Evolutionary conservation across 2,113 vertebrate species (phyloP).

Genomic region (Daphoenositta chrysoptera): DNA sequence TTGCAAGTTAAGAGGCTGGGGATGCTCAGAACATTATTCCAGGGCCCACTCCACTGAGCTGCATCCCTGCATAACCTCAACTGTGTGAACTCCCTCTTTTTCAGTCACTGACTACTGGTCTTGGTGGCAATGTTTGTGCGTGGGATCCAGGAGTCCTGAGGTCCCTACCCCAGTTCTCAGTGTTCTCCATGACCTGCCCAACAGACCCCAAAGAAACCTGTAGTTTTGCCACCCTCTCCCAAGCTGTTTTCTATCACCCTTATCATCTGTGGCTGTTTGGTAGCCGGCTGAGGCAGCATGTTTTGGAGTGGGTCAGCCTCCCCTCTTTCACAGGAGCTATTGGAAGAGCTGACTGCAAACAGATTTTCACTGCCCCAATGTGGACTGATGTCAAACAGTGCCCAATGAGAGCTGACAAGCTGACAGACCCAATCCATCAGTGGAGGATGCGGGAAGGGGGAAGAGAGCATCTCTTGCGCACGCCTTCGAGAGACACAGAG

Average conservation of each 20-base stretch:
- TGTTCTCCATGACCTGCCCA: not conserved
- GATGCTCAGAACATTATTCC: not conserved
- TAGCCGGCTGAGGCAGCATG: conserved; percentile 40
- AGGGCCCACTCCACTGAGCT: not conserved
- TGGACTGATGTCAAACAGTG: conserved; percentile 67
- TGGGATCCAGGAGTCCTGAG: not conserved
- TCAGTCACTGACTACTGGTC: not conserved
- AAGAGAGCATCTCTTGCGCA: not conserved
- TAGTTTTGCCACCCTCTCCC: not conserved
- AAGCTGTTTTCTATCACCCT: not conserved
- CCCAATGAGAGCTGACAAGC: conserved; percentile 76
- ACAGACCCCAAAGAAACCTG: not conserved
- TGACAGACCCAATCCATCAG: conserved; percentile 71
- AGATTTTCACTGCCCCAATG: conserved; percentile 70
- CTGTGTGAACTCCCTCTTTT: not conserved
- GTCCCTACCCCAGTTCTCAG: not conserved
- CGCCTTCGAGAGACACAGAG: conserved; percentile 29
- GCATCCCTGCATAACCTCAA: not conserved
- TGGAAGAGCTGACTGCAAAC: conserved; percentile 75
- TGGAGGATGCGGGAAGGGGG: not conserved
- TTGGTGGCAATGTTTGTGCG: not conserved
- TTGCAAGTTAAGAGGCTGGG: conserved; percentile 1
- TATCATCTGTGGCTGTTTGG: not conserved
- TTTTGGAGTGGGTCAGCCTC: conserved; percentile 49
- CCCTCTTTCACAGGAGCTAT: conserved; percentile 55